Base-by-base conservation (phyloP, 1,140 invertebrate genomes). In the Nephotettix cincticeps region DNA sequence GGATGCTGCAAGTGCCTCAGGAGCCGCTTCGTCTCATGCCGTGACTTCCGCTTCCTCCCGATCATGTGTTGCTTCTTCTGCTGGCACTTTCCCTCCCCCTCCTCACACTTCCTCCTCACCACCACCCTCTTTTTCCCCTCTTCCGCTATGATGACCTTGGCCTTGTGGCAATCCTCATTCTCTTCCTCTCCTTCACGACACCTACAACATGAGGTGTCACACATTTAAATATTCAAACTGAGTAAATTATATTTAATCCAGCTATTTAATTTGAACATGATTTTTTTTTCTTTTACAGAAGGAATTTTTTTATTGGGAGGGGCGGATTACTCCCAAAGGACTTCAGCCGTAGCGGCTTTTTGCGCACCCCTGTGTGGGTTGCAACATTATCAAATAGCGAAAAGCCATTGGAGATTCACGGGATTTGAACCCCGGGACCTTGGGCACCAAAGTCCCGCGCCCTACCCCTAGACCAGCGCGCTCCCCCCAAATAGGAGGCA, bases 181-280 rank as follows among this genome's bases (percentile, higher is more conserved):
- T 75, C 73, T n/a, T 65, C 71, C 29, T 72, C 65, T 19, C 54
- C 45, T 43, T 61, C 64, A 23, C 40, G 19, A 30, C 69, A 72
- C n/a, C 56, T 61, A 25, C 47, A 19, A 19, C 40, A 43, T 9
- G n/a, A 11, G 9, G 40, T n/a, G 9, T 43, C n/a, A 43, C n/a
- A 11, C 9, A 43, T n/a, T 43, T 43, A 43, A 43, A 43, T 43
- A 43, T 43, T 43, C n/a, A 43, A 43, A 43, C 40, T 11, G 9
- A 43, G 9, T 43, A 43, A 11, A 9, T 43, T 11, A n/a, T 43
- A 43, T 43, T 9, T 43, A 43, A n/a, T n/a, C 40, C 40, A 43
- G 40, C 9, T 43, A 43, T n/a, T 43, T n/a, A 11, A 43, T n/a
- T n/a, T n/a, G n/a, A n/a, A n/a, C n/a, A n/a, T n/a, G n/a, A n/a